phyloP scores from a whole-genome alignment of 2,797 vertebrate genomes.

The Sebastes cheni region DNA sequence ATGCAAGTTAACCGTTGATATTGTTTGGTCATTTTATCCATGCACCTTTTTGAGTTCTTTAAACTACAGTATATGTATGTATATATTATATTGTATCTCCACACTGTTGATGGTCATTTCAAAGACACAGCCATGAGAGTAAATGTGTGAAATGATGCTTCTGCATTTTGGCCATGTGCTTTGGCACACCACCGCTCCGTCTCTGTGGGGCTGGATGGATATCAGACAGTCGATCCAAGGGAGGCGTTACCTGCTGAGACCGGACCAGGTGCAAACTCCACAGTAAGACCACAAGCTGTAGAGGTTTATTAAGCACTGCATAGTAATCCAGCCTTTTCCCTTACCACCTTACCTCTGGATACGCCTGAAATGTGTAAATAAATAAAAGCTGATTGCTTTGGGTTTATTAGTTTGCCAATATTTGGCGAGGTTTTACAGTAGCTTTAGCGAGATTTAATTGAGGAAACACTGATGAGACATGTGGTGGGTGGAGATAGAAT shows the following conservation, averaged over 20 bases:
- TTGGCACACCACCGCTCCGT: conserved; percentile 40
- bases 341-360: neutral
- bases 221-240: conserved; percentile 58
- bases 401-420: conserved; percentile 21
- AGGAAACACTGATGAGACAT: conserved; percentile 15
- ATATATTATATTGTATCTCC: neutral
- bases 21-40: neutral
- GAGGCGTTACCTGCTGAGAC: conserved; percentile 65
- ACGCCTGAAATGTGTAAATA: conserved; percentile 26
- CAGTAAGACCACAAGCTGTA: conserved; percentile 59
- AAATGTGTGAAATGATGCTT: conserved; percentile 9
- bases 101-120: neutral
- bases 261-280: conserved; percentile 73
- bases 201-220: conserved; percentile 52
- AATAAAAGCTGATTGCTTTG: conserved; percentile 30
- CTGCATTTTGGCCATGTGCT: conserved; percentile 50
- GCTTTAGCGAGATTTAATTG: conserved; percentile 16
- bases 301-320: conserved; percentile 55
- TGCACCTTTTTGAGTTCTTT: neutral
- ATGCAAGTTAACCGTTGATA: neutral
- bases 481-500: neutral
- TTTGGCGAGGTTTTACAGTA: conserved; percentile 13
- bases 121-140: neutral
- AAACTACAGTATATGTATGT: neutral
- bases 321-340: conserved; percentile 29